Conservation (phyloP, 1,140 invertebrate species). For the Temnothorax longispinosus region DNA sequence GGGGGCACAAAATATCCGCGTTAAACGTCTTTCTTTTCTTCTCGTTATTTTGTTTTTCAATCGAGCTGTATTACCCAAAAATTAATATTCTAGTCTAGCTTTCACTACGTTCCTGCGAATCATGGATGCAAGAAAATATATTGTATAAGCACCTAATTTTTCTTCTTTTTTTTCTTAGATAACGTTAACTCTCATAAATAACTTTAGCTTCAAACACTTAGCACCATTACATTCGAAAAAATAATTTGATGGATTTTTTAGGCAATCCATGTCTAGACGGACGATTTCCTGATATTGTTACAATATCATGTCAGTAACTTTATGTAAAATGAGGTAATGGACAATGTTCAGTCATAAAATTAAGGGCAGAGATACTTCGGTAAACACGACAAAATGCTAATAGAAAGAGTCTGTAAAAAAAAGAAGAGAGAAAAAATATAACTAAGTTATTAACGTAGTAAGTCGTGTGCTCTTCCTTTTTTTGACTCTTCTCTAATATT, state of each 20-base stretch:
- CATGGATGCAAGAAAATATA: conserved; percentile 76
- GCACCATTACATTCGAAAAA: conserved; percentile 82
- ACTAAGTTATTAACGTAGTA: conserved; percentile 71
- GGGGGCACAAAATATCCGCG: conserved; percentile 63
- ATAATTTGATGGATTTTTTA: conserved; percentile 79
- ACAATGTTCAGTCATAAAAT: conserved; percentile 79
- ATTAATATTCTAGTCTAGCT: conserved; percentile 65
- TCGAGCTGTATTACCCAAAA: conserved; percentile 80
- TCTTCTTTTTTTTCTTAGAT: conserved; percentile 60
- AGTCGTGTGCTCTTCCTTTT: conserved; percentile 52
- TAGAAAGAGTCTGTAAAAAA: conserved; percentile 54
- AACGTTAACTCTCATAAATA: conserved; percentile 80
- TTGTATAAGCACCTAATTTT: conserved; percentile 79
- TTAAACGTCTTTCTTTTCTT: conserved; percentile 59
- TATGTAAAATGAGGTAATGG: conserved; percentile 82
- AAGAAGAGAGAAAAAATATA: conserved; percentile 31
- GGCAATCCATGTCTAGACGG: conserved; percentile 83
- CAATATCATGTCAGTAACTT: conserved; percentile 82
- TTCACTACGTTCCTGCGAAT: conserved; percentile 70
- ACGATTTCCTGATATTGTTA: conserved; percentile 79
- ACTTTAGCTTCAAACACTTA: conserved; percentile 80
- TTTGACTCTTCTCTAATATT: conserved; percentile 68
- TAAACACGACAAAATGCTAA: conserved; percentile 72
- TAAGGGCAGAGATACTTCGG: conserved; percentile 68
- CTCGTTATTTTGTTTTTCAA: conserved; percentile 53